Evolutionary conservation across 2,888 invertebrate genomes (phyloP), one percentile per base, ranked within the genome.

Genomic region (Miltochrista miniata): DNA sequence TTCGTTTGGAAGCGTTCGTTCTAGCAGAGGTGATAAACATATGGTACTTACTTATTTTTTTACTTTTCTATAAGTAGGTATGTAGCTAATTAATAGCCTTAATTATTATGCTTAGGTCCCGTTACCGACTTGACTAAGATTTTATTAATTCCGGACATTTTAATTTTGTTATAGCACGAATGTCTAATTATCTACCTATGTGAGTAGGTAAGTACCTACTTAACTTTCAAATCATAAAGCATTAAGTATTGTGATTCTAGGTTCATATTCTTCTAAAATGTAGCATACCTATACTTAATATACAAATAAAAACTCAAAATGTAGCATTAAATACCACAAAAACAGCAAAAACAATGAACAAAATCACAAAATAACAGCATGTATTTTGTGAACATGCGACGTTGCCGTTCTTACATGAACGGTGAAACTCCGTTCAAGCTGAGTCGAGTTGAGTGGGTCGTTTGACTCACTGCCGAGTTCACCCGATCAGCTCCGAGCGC

Each of bases 391-490:
- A 44, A 58, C 61, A 40, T 61, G 88, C 90, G 81, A 79, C 81
- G 90, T 90, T 90, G 90, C 90, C 90, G 79, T 59, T 80, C 71
- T 72, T 76, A 77, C 74, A n/a, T n/a, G n/a, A n/a, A n/a, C n/a
- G n/a, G 64, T 59, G 5, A 24, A 54, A 61, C 68, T 68, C 56
- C 59, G 66, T 54, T 10, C 31, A 31, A 31, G 31, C 66, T 60
- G 64, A 60, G 52, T 57, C 68, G 70, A 68, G 72, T 69, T 70
- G 77, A 75, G 76, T 72, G 75, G 76, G 79, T 75, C 71, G 75
- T 71, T 75, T 61, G 74, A 74, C 77, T 70, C 62, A 64, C 52
- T 58, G 59, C 73, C 79, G 81, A 78, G 62, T 45, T 50, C 50
- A 43, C 43, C 72, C 82, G 83, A 79, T 55, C 51, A 35, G 54